Evolutionary conservation across 2,797 vertebrate genomes (phyloP), one percentile per base, ranked within the genome.

Genomic region (Chloroceryle inda): DNA sequence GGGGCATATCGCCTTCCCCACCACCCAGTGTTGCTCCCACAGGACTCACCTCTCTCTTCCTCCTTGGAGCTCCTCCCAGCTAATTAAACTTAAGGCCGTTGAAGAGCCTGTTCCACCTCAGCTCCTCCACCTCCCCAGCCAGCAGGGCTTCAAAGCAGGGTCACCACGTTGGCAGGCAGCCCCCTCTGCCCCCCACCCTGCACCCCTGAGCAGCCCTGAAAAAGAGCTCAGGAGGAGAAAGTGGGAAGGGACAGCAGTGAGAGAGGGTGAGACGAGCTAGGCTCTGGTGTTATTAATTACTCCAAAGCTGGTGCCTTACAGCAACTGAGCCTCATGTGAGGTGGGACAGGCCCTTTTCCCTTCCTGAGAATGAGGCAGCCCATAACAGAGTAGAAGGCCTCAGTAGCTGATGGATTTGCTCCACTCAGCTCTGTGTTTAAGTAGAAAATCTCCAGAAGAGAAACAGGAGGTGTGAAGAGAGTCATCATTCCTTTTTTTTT

Each of bases 11-110:
- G 53, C 50, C 72, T 73, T 73, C 52, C 33, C 44, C 1, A 0
- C 7, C 17, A 21, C 11, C 19, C 21, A 0, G 0, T 6, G 8
- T 49, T 75, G 10, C 58, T 61, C 21, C 44, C 35, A 40, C 31
- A 42, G 66, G 45, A 53, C 19, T 53, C 53, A 14, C 23, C 11
- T 67, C 47, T 69, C n/a, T 37, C 45, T 45, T 78, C 53, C 31
- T 42, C 44, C 58, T 64, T 69, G 56, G 63, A 74, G 21, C 49
- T 86, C n/a, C 69, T 83, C 71, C 73, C 63, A 31, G 53, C 3
- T 19, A 56, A 58, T 78, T 75, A 62, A 66, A 66, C 10, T 6
- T 6, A 42, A 88, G 72, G 45, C 29, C 81, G 29, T 40, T 58
- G 53, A 80, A 56, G 27, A 88, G n/a, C 40, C 22, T 24, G 17